Evolutionary conservation across 2,888 invertebrate genomes (phyloP), one percentile per base, ranked within the genome.

Genomic region (Tetragonula carbonaria): DNA sequence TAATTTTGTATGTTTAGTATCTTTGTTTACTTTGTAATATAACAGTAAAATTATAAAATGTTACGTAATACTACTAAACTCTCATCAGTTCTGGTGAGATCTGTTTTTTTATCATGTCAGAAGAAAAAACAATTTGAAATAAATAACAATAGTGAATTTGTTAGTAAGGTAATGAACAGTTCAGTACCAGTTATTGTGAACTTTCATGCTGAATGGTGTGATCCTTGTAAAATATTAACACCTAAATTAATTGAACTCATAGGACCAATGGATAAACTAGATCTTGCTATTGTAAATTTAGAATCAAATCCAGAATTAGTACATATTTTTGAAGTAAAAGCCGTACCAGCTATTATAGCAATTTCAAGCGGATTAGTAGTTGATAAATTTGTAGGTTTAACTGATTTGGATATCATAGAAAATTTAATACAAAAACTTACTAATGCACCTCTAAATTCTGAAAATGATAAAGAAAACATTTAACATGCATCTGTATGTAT

Each of bases 141-240:
- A 88, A 96, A 96, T 92, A 97, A 97, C 94, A 97, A 97, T 92
- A 97, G 96, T 83, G 97, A 97, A 89, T 97, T 97, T 94, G 96
- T 97, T 86, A 96, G 96, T 89, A 97, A 97, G 95, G 97, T 98
- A 74, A 97, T 98, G 96, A 97, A 98, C 93, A 97, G 97, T 90
- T 96, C 96, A 59, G 97, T 97, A 91, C 97, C 98, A 53, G 98
- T 98, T n/a, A 97, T 98, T 94, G 98, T 98, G 0, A 98, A 98
- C 94, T 98, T 98, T 93, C 98, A 98, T 92, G 98, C 98, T 0
- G 98, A 98, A 89, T 98, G 98, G 98, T 98, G 98, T 92, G 98
- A 98, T 94, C 98, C 98, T 0, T 98, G 98, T 94, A 97, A 97
- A 95, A 97, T 98, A 91, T 95, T 98, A 21, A 98, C 98, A 0